A percentile compares a stretch with the other conserved stretches of the same genome.
phyloP scores from a whole-genome alignment of 2,888 invertebrate species.

The Anticlea derivata region DNA sequence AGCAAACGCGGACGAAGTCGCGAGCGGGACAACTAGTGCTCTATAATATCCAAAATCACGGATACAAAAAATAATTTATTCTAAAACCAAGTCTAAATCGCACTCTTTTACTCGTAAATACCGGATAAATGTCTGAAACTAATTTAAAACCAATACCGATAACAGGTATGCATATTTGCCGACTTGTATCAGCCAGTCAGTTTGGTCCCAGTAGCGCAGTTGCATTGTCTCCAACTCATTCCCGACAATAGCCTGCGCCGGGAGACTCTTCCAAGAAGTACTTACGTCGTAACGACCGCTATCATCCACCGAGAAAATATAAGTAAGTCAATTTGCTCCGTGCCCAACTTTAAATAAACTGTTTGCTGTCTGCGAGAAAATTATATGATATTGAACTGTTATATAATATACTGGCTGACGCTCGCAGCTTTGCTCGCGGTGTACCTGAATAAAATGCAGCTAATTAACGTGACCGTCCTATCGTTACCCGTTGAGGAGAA shows the following conservation, averaged over 20 bases:
- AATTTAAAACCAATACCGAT: conserved; percentile 23
- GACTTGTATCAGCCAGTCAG: conserved; percentile 38
- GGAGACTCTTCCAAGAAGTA: conserved; percentile 51
- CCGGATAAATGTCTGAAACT: conserved; percentile 5
- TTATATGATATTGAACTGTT: conserved; percentile 14
- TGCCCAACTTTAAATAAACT: conserved; percentile 41
- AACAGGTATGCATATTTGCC: conserved; percentile 31
- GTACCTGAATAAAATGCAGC: too few relatives aligned
- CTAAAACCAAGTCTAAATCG: too few relatives aligned
- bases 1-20: too few relatives aligned
- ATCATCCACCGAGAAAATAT: conserved; percentile 48
- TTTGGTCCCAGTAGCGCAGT: conserved; percentile 50
- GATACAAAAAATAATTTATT: too few relatives aligned
- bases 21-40: too few relatives aligned
- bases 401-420: too few relatives aligned
- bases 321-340: conserved; percentile 47
- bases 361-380: conserved; percentile 34
- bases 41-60: too few relatives aligned
- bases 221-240: conserved; percentile 55
- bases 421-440: too few relatives aligned
- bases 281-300: conserved; percentile 50
- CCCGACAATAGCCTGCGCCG: conserved; percentile 52
- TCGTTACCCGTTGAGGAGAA: too few relatives aligned
- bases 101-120: conserved; percentile 1
- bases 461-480: too few relatives aligned